Base-by-base conservation (phyloP, 2,113 vertebrate species). In the Ceyx margarethae region DNA sequence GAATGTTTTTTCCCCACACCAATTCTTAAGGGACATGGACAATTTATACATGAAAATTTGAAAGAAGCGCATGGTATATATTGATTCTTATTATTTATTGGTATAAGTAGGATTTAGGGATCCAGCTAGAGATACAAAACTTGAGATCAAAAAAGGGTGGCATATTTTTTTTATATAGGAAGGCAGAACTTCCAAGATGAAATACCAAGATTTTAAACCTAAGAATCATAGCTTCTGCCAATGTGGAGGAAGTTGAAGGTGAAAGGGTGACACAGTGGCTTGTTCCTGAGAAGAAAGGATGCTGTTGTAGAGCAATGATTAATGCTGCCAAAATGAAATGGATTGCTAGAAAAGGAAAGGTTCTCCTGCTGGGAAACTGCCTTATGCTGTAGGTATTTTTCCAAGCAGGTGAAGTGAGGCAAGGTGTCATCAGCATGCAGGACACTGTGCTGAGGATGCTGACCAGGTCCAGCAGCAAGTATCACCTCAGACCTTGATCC, bases 1-100 rank as follows among this genome's bases (percentile, higher is more conserved):
- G 68, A 95, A 94, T 90, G 62, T 72, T 62, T 91, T 90, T 96
- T 93, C 80, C 81, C 74, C 51, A 58, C 65, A 67, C 75, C 66
- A 93, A 54, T 81, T 91, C 81, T 97, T 92, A 83, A 85, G 85
- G 29, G 79, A 90, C 88, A 86, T 43, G 68, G 76, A 91, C 86
- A 85, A 86, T 96, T 95, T 97, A 92, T 85, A 93, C 74, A 80
- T 80, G 78, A 86, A 35, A 88, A 56, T 94, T 95, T 81, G 85
- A 73, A 85, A 93, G 89, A 89, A 42, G 28, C 31, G 65, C 85
- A 51, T 2, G 21, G 45, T 74, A 64, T 83, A 50, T 81, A 93
- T 97, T 95, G 87, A 90, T 90, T 94, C 62, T 85, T 94, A 72
- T 85, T 92, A 82, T 85, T 94, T 91, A 96, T 94, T 92, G 86